phyloP scores from a whole-genome alignment of 2,113 vertebrate species.

The Silurus meridionalis region DNA sequence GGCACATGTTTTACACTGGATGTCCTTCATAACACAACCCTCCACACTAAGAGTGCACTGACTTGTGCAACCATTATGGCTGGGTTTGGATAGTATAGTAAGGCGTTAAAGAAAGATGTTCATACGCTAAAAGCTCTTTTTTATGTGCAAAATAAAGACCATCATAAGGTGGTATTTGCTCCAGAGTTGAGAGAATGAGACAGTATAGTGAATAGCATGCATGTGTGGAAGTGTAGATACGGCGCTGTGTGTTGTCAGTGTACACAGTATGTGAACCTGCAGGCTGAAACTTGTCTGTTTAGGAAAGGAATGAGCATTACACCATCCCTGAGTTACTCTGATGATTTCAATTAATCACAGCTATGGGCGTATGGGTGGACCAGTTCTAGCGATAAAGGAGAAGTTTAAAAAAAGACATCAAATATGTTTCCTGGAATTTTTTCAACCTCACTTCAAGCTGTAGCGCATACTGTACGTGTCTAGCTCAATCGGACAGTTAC shows the following conservation, averaged over 20 bases:
- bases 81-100: too few species aligned
- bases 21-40: too few species aligned
- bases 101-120: too few species aligned
- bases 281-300: slow-evolving; percentile 37
- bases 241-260: not conserved
- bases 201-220: not conserved
- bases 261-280: slow-evolving; percentile 10
- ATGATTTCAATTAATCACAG: slow-evolving; percentile 39
- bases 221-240: not conserved
- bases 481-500: not conserved
- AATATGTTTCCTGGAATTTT: slow-evolving; percentile 4
- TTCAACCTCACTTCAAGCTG: not conserved
- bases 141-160: too few species aligned
- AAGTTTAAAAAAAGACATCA: slow-evolving; percentile 26
- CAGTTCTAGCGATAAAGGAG: not conserved
- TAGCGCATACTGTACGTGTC: not conserved
- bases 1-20: too few species aligned
- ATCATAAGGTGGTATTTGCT: not conserved
- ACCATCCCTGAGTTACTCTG: slow-evolving; percentile 30
- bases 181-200: not conserved
- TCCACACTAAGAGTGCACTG: too few species aligned
- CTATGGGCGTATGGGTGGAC: not conserved
- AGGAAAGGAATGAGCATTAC: slow-evolving; percentile 48
- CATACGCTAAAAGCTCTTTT: too few species aligned
- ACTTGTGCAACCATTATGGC: too few species aligned